phyloP scores from a whole-genome alignment of 2,797 vertebrate genomes.

The Mus spretus region DNA sequence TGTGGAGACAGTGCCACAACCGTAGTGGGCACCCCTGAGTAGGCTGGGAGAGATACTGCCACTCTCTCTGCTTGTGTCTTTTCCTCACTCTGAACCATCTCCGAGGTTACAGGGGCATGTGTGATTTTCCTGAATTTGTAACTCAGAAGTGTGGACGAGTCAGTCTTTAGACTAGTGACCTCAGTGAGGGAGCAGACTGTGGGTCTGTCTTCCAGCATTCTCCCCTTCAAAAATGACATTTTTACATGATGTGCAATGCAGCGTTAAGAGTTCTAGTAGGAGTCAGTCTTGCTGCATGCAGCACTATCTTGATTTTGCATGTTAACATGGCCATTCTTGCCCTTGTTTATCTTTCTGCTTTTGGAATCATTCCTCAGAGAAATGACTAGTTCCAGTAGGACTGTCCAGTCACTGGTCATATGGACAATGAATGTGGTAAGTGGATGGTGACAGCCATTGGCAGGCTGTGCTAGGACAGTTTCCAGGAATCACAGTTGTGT shows the following conservation, averaged over 20 bases:
- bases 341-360: neutral
- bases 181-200: neutral
- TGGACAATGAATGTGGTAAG: neutral
- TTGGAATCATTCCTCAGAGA: neutral
- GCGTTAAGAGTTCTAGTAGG: neutral
- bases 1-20: neutral
- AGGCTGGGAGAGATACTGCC: neutral
- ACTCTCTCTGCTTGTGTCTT: neutral
- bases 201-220: no score
- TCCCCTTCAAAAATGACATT: neutral
- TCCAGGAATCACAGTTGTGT: neutral
- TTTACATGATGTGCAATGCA: neutral
- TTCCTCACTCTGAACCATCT: neutral
- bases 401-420: neutral
- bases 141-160: neutral
- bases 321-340: neutral
- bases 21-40: neutral
- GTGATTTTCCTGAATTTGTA: neutral
- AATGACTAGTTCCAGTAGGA: no score
- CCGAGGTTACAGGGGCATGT: neutral
- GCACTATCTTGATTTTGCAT: no score
- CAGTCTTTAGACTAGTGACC: neutral
- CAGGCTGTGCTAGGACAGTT: neutral
- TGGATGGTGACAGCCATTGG: neutral
- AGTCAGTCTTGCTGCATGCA: neutral